Percentiles rank a stretch among this genome's conserved stretches.
Evolutionary conservation across 2,888 invertebrate genomes (phyloP).

Genomic region (Eupithecia dodoneata): DNA sequence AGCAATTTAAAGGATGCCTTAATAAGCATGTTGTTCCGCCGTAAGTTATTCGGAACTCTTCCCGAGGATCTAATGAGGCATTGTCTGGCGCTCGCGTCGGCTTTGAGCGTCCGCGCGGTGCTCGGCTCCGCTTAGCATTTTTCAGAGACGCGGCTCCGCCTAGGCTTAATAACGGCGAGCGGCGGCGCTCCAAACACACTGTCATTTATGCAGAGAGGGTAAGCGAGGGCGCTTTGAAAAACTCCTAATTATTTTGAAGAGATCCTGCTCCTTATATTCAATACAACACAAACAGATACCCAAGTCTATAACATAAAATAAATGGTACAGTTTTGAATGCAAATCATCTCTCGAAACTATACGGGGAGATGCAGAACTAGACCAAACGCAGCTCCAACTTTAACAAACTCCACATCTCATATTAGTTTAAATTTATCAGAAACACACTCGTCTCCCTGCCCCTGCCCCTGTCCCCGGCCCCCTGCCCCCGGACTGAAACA

Average conservation of each 20-base stretch:
- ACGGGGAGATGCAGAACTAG: not conserved
- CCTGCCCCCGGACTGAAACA: conserved; percentile 22
- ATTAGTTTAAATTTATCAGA: conserved; percentile 16
- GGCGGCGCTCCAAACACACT: not conserved
- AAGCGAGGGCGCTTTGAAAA: not conserved
- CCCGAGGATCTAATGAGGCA: conserved; percentile 26
- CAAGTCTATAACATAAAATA: not conserved
- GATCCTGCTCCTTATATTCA: not conserved
- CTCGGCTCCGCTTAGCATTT: conserved; percentile 50
- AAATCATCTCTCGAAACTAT: not conserved
- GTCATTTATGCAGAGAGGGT: conserved; percentile 1
- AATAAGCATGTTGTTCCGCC: conserved; percentile 24
- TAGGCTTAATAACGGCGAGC: conserved; percentile 42
- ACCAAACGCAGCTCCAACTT: conserved; percentile 13
- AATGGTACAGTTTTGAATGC: not conserved
- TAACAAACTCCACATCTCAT: conserved; percentile 11
- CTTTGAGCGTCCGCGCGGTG: conserved; percentile 34
- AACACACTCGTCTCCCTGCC: conserved; percentile 8
- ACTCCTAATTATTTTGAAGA: not conserved
- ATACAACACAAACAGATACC: not conserved
- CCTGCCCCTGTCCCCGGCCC: not conserved
- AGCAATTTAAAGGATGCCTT: conserved; percentile 11
- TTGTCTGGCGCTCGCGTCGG: conserved; percentile 27
- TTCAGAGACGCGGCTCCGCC: conserved; percentile 36
- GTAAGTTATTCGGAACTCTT: conserved; percentile 28